Percentiles rank a stretch among this genome's conserved stretches.
These are phyloP conservation scores for Urocolius indicus DNA, from an alignment of 2,113 vertebrate genomes.

Conservation along the genomic window DNA sequence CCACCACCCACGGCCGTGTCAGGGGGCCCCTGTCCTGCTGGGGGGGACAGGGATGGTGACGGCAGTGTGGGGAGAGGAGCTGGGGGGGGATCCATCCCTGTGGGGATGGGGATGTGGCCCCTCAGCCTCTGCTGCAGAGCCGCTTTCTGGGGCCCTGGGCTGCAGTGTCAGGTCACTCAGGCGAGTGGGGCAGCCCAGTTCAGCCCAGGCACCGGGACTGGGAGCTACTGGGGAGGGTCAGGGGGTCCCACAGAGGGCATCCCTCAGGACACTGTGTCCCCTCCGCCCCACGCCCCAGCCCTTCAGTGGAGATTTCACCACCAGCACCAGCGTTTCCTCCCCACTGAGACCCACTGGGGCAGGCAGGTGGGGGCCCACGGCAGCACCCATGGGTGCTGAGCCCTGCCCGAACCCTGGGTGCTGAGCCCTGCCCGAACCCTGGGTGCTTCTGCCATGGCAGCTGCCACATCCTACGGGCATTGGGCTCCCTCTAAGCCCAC, in stretches of 20 bases:
- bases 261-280: background rate
- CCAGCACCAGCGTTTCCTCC: conserved; percentile 64
- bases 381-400: background rate
- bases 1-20: background rate
- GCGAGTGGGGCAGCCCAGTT: background rate
- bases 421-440: background rate
- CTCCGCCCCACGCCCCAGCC: background rate
- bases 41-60: rapidly evolving
- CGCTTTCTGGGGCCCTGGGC: background rate
- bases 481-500: background rate
- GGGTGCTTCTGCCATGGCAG: background rate
- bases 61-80: background rate
- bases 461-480: rapidly evolving
- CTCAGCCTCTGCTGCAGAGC: background rate
- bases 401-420: background rate
- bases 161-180: background rate
- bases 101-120: background rate
- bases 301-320: conserved; percentile 55
- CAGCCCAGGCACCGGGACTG: background rate
- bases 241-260: background rate
- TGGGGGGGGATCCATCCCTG: background rate
- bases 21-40: background rate
- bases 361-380: rapidly evolving
- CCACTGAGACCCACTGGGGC: conserved; percentile 35
- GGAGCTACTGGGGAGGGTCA: background rate